Evolutionary conservation across 2,113 vertebrate species (phyloP).

Genomic region (Nettapus auritus): DNA sequence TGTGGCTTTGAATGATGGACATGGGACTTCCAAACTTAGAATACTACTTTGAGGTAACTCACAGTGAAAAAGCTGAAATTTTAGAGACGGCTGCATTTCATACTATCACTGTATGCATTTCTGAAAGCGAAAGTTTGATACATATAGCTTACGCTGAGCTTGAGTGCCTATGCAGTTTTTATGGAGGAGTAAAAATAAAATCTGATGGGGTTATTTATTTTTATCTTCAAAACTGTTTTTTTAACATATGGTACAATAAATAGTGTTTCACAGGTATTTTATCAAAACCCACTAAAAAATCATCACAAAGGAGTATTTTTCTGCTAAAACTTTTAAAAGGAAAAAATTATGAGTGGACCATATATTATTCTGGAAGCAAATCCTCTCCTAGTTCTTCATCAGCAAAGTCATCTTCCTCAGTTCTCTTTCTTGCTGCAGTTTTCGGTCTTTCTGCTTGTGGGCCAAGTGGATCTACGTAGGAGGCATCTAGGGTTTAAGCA

Average conservation of each 20-base stretch:
- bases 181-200: background rate
- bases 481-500: slow-evolving; percentile 84
- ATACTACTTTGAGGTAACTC: background rate
- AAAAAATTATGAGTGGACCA: background rate
- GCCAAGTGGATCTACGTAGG: slow-evolving; percentile 91
- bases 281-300: slow-evolving; percentile 33
- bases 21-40: background rate
- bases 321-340: background rate
- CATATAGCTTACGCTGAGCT: background rate
- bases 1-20: background rate
- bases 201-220: no score
- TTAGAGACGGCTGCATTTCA: background rate
- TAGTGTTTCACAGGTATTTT: background rate
- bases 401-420: slow-evolving; percentile 92
- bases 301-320: background rate
- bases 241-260: background rate
- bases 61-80: background rate
- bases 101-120: accelerated
- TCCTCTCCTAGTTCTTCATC: slow-evolving; percentile 95
- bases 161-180: background rate
- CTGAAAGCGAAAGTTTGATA: background rate
- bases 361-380: slow-evolving; percentile 89
- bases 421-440: slow-evolving; percentile 87
- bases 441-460: slow-evolving; percentile 92
- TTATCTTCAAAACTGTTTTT: background rate